phyloP scores from a whole-genome alignment of 2,797 vertebrate genomes.

The Enteromius anoplus region DNA sequence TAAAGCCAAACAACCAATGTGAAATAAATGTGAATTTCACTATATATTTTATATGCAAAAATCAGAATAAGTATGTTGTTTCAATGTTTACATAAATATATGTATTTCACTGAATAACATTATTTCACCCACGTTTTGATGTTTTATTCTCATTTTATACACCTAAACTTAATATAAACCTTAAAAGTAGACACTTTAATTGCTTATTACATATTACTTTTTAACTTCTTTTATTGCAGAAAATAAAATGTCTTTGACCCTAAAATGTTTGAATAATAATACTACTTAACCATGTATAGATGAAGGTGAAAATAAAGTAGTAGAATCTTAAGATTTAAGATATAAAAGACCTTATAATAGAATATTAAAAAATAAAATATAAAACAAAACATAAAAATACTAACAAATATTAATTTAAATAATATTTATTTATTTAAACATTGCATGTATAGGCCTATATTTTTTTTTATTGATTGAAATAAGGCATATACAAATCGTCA shows the following conservation, averaged over 20 bases:
- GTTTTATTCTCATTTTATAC: background rate
- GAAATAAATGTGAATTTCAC: slow-evolving; percentile 9
- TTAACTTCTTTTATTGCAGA: background rate
- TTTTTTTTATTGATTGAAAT: background rate
- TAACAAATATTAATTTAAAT: background rate
- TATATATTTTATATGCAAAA: background rate
- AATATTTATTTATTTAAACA: background rate
- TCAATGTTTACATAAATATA: background rate
- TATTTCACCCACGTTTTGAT: background rate
- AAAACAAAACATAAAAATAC: background rate
- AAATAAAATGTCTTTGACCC: background rate
- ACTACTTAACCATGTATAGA: background rate
- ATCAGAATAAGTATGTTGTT: background rate
- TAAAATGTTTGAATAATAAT: background rate
- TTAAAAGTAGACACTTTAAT: background rate
- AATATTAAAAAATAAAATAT: too few relatives aligned
- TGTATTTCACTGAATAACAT: background rate
- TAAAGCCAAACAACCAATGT: background rate
- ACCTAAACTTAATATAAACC: background rate
- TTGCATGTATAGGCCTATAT: too few relatives aligned
- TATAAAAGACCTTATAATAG: background rate
- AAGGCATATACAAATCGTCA: background rate
- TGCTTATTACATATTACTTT: background rate
- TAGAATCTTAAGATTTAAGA: background rate
- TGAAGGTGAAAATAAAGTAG: background rate